Conservation (phyloP, 2,888 invertebrate species). For the Tryphoninae sp. region DNA sequence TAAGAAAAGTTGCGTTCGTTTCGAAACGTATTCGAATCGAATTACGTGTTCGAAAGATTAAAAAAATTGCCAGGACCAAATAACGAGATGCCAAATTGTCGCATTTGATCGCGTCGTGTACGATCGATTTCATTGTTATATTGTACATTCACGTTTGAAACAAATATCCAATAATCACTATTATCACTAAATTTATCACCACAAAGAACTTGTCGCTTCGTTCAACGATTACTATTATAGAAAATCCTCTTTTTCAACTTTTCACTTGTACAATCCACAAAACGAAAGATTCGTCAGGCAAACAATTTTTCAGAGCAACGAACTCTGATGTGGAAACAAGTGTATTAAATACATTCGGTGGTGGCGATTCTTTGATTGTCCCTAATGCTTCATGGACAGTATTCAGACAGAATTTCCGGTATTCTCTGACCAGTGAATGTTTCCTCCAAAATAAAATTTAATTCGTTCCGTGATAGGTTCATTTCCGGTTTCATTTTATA, state of each 20-base stretch:
- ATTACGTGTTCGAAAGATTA: neutral
- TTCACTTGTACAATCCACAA: slow-evolving; percentile 17
- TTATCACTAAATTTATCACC: slow-evolving; percentile 1
- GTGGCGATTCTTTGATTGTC: neutral
- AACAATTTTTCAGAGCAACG: slow-evolving; percentile 11
- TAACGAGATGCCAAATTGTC: slow-evolving; percentile 60
- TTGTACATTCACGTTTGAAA: slow-evolving; percentile 20
- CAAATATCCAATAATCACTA: slow-evolving; percentile 11
- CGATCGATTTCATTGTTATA: slow-evolving; percentile 35
- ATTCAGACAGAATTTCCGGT: neutral
- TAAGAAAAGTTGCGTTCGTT: slow-evolving; percentile 7
- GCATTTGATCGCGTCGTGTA: slow-evolving; percentile 18
- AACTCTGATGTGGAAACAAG: neutral
- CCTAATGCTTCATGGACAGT: neutral
- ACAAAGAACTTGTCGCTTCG: neutral
- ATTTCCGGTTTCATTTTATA: neutral
- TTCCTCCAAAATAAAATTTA: slow-evolving; percentile 26
- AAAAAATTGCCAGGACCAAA: slow-evolving; percentile 47
- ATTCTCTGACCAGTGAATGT: slow-evolving; percentile 23
- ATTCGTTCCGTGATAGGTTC: slow-evolving; percentile 30
- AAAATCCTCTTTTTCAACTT: slow-evolving; percentile 45
- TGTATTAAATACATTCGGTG: neutral
- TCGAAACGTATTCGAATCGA: neutral
- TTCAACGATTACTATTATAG: neutral
- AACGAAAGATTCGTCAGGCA: neutral